Evolutionary conservation across 1,140 invertebrate genomes (phyloP), one percentile per base, ranked within the genome.

Genomic region (Camponotus vicinus): DNA sequence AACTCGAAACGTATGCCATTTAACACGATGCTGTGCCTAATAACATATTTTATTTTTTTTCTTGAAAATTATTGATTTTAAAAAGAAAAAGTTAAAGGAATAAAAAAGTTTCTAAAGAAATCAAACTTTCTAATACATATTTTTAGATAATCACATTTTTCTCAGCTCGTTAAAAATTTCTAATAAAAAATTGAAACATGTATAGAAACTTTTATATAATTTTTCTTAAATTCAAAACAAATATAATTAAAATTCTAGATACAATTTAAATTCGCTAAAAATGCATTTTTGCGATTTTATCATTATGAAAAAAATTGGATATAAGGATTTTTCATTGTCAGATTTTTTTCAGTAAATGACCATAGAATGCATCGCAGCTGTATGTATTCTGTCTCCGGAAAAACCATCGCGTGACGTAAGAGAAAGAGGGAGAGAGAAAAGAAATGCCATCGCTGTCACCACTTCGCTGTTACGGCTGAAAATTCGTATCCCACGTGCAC

Each of bases 391-490:
- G 27, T 32, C 18, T 71, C 27, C 8, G 13, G 66, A 18, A 52
- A 82, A 59, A 59, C 49, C 40, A 80, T 70, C 45, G 32, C n/a
- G 55, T 13, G 55, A 18, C 2, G 40, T 21, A 27, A 59, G 66
- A 42, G 69, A 37, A 11, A 80, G 8, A 67, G 27, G 27, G 64
- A 67, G 34, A 42, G 64, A n/a, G 9, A 66, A 34, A n/a, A 40
- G 3, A n/a, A 57, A 75, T 34, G 69, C 52, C 57, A 83, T 83
- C n/a, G 69, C 69, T 75, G 69, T 75, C 79, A 75, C 15, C 55
- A 45, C 55, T 63, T 73, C 7, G 69, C 45, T 42, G 45, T 49
- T 21, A 37, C 69, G 69, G 49, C 40, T 40, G 79, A 73, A 83
- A 83, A 83, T 83, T 83, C 79, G 40, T 57, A 27, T 83, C 40